These are phyloP conservation scores for Coreius guichenoti DNA, from an alignment of 2,797 vertebrate genomes.

Conservation along the genomic window DNA sequence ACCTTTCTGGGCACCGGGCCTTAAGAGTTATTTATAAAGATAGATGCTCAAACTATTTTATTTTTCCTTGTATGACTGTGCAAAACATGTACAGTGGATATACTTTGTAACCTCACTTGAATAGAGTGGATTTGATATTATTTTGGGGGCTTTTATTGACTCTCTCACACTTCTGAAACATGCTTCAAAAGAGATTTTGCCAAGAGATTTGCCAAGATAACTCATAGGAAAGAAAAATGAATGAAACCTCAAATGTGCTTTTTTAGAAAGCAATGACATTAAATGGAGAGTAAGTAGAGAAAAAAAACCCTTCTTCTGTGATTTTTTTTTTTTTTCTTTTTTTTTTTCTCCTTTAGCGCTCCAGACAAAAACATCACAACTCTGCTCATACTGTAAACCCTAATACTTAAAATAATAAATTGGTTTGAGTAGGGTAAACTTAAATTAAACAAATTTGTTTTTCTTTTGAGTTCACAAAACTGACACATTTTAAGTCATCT, in stretches of 20 bases:
- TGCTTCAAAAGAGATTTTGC: neutral
- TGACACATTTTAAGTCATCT: too few species aligned
- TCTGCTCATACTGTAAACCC: neutral
- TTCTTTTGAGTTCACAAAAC: too few species aligned
- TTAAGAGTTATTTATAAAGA: constrained; percentile 24
- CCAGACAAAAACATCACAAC: neutral
- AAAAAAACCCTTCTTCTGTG: neutral
- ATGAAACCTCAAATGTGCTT: neutral
- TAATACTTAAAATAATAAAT: too few species aligned
- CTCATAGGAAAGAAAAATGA: neutral
- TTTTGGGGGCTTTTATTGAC: neutral
- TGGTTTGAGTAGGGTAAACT: too few species aligned
- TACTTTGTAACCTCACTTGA: neutral
- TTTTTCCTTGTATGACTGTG: neutral
- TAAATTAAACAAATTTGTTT: too few species aligned
- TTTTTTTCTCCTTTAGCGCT: neutral
- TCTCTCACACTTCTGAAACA: neutral
- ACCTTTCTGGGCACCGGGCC: constrained; percentile 20
- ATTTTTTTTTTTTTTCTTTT: too few species aligned
- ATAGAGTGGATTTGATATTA: neutral
- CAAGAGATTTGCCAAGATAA: neutral
- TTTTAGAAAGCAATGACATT: neutral
- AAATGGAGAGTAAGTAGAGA: neutral
- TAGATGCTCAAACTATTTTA: neutral
- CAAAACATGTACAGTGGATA: neutral